Percentiles rank a stretch among this genome's conserved stretches.
Conservation (phyloP, 2,113 vertebrate species). For the Myocastor coypus region DNA sequence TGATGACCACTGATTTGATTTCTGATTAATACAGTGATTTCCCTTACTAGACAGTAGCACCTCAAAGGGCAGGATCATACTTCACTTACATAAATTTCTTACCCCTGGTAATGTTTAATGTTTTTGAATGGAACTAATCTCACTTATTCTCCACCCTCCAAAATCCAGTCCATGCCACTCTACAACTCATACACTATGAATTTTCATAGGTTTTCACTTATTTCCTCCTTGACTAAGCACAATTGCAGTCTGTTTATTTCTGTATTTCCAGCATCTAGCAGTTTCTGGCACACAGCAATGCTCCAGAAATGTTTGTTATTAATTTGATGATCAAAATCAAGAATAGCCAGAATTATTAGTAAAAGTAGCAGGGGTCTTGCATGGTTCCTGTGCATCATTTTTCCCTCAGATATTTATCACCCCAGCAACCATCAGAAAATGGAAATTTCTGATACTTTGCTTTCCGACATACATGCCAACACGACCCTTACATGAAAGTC, state of each 20-base stretch:
- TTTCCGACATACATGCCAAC: not conserved
- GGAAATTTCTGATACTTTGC: conserved; percentile 24
- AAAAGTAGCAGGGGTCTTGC: not conserved
- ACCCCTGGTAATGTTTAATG: too few relatives aligned
- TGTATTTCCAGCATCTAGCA: not conserved
- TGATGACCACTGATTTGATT: not conserved
- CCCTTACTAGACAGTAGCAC: not conserved
- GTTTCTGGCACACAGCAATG: not conserved
- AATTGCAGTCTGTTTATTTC: not conserved
- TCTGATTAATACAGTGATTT: not conserved
- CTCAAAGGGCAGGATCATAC: not conserved
- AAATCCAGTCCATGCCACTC: not conserved
- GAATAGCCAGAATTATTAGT: not conserved
- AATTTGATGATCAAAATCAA: not conserved
- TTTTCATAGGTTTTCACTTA: not conserved
- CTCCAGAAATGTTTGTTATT: not conserved
- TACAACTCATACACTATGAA: not conserved
- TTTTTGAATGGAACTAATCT: not conserved
- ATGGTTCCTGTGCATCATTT: not conserved
- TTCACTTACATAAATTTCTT: not conserved
- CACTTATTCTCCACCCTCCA: not conserved
- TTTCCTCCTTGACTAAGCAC: not conserved
- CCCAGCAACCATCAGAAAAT: not conserved
- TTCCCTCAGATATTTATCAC: not conserved
- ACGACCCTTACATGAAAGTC: not conserved